phyloP scores from a whole-genome alignment of 2,888 invertebrate species.

The Campoplex nolae region DNA sequence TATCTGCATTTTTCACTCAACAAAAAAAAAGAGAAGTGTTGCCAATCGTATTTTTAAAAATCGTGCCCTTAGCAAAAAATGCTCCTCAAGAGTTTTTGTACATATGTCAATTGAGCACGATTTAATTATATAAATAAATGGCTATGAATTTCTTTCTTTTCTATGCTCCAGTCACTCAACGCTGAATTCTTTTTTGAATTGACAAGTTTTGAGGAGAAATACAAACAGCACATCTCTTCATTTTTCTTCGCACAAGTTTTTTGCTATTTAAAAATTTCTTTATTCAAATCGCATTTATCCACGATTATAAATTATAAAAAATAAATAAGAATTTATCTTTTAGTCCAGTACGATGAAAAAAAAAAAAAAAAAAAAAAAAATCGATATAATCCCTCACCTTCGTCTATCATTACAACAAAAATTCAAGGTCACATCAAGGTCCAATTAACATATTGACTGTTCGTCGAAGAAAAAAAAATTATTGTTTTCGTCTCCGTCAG shows the following conservation, averaged over 20 bases:
- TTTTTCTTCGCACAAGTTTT: slow-evolving; percentile 40
- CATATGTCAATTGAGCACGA: slow-evolving; percentile 52
- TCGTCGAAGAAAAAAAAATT: slow-evolving; percentile 10
- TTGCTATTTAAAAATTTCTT: slow-evolving; percentile 40
- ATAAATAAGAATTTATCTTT: slow-evolving; percentile 14
- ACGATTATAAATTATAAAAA: not conserved
- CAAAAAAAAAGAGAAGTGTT: slow-evolving; percentile 22
- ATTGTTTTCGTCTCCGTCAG: slow-evolving; percentile 29
- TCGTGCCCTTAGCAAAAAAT: slow-evolving; percentile 50
- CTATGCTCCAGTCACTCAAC: slow-evolving; percentile 1
- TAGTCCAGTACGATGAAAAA: slow-evolving; percentile 13
- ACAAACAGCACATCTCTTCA: slow-evolving; percentile 10
- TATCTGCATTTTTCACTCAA: slow-evolving; percentile 11
- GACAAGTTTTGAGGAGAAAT: not conserved
- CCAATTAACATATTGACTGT: slow-evolving; percentile 61
- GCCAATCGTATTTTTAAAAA: slow-evolving; percentile 37
- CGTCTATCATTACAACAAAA: not conserved
- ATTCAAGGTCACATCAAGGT: slow-evolving; percentile 57
- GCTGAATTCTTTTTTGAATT: not conserved
- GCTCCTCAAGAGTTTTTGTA: slow-evolving; percentile 60
- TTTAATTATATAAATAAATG: not conserved
- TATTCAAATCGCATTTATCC: slow-evolving; percentile 23
- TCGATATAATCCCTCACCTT: slow-evolving; percentile 26
- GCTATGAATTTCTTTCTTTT: not conserved
- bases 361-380: slow-evolving; percentile 20